phyloP scores from a whole-genome alignment of 2,888 invertebrate genomes.

The Apotomis turbidana region DNA sequence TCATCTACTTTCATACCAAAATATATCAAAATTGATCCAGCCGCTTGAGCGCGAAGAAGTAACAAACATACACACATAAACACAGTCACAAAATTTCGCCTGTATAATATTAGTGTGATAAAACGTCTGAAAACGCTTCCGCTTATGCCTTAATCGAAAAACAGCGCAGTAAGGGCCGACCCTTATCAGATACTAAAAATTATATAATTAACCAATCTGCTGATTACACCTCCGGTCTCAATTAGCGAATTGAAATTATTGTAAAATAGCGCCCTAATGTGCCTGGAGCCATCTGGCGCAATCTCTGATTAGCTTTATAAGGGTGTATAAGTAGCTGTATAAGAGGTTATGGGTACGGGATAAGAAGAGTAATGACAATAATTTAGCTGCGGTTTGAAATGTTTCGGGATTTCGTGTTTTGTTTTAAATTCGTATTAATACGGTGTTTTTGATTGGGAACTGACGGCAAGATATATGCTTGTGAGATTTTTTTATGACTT shows the following conservation, averaged over 20 bases:
- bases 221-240: conserved; percentile 68
- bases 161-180: conserved; percentile 43
- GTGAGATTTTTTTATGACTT: too few relatives aligned
- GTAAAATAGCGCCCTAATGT: conserved; percentile 69
- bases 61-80: too few relatives aligned
- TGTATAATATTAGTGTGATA: too few relatives aligned
- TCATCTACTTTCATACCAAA: not conserved
- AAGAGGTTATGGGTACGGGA: not conserved
- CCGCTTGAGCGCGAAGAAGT: too few relatives aligned
- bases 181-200: conserved; percentile 60
- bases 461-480: too few relatives aligned
- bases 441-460: not conserved
- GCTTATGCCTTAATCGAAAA: conserved; percentile 39
- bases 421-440: not conserved
- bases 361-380: conserved; percentile 4
- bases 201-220: conserved; percentile 72
- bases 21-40: too few relatives aligned
- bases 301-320: conserved; percentile 67
- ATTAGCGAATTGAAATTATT: conserved; percentile 78
- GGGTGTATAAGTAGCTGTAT: conserved; percentile 42
- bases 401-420: conserved; percentile 5
- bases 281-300: conserved; percentile 70
- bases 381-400: conserved; percentile 7
- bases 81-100: too few relatives aligned
- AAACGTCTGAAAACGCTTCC: not conserved